These are phyloP conservation scores for Calidris pygmaea DNA, from an alignment of 2,113 vertebrate genomes.

Conservation along the genomic window DNA sequence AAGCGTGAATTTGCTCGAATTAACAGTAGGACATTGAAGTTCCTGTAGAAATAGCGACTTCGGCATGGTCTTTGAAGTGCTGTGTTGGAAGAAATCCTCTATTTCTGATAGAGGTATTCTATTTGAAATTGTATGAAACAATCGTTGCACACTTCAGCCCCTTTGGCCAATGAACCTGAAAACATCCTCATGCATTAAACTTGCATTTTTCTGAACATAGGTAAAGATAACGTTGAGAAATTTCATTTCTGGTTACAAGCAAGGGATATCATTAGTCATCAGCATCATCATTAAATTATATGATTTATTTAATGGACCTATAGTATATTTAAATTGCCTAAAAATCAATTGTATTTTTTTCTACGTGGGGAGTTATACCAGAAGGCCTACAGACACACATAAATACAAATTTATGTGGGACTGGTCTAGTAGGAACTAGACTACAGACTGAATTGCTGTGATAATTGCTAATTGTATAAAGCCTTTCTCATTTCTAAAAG, in stretches of 20 bases:
- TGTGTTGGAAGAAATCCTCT: neutral
- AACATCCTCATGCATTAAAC: neutral
- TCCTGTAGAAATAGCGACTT: neutral
- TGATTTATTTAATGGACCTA: neutral
- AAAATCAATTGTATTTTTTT: neutral
- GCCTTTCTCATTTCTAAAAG: neutral
- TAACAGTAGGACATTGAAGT: neutral
- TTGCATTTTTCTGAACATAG: neutral
- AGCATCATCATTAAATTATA: neutral
- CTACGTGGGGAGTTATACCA: neutral
- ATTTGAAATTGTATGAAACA: neutral
- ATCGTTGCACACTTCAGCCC: neutral
- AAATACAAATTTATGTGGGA: neutral
- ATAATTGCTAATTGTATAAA: neutral
- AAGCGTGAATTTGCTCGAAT: neutral
- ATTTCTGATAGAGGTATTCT: neutral
- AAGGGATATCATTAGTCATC: neutral
- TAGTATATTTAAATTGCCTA: neutral
- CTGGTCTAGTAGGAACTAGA: neutral
- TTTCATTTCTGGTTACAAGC: neutral
- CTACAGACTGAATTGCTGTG: neutral
- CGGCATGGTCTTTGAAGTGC: neutral
- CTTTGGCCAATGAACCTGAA: neutral
- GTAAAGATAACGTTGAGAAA: neutral
- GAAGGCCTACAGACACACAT: neutral